phyloP scores from a whole-genome alignment of 2,888 invertebrate genomes.

The Archips crataeganus region DNA sequence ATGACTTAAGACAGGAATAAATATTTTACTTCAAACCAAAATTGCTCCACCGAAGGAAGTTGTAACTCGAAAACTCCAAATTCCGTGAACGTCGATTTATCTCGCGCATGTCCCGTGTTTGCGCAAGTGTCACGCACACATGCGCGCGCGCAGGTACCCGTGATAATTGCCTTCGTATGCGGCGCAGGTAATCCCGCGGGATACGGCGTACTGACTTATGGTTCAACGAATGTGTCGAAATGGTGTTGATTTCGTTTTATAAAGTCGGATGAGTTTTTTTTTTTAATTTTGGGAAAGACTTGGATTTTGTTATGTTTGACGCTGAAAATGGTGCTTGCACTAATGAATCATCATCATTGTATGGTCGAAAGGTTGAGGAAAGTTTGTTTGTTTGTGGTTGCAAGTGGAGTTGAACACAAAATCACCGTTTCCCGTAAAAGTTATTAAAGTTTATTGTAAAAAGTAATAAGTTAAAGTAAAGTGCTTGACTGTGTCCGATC shows the following conservation, averaged over 20 bases:
- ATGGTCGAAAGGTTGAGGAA: no score
- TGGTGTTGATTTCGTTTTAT: conserved; percentile 22
- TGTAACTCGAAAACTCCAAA: conserved; percentile 70
- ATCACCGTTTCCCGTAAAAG: no score
- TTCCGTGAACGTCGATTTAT: conserved; percentile 74
- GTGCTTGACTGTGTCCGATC: no score
- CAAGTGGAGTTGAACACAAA: no score
- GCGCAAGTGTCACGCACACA: conserved; percentile 73
- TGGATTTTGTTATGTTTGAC: not conserved
- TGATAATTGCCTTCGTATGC: conserved; percentile 83
- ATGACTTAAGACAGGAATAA: not conserved
- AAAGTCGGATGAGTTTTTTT: conserved; percentile 9
- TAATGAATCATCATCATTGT: no score
- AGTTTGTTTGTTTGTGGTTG: no score
- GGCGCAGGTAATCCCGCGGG: conserved; percentile 37
- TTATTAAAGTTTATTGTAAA: no score
- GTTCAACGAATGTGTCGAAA: conserved; percentile 13
- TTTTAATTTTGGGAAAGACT: not conserved
- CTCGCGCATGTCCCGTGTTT: conserved; percentile 70
- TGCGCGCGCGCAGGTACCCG: conserved; percentile 74
- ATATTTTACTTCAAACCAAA: not conserved
- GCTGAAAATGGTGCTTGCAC: not conserved
- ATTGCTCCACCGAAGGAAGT: conserved; percentile 58
- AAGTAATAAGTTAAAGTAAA: no score
- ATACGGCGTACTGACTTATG: conserved; percentile 27